These are phyloP conservation scores for Zalophus californianus DNA, from an alignment of 2,797 vertebrate genomes.

Conservation along the genomic window DNA sequence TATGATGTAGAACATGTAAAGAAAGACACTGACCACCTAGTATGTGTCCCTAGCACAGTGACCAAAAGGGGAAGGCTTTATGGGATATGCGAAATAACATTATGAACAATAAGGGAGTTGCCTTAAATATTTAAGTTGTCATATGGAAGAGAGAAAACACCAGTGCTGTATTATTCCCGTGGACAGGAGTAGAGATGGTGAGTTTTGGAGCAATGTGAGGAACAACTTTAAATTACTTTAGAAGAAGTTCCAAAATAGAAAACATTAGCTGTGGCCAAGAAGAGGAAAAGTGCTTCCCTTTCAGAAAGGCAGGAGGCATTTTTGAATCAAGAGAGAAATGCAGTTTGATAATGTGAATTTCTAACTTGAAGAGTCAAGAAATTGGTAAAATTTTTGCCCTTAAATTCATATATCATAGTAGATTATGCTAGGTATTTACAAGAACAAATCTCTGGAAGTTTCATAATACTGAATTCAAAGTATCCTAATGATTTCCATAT, in stretches of 20 bases:
- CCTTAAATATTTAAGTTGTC: neutral
- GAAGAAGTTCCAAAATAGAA: neutral
- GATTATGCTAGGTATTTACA: neutral
- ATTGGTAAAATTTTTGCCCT: constrained; percentile 37
- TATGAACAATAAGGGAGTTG: neutral
- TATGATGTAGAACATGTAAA: neutral
- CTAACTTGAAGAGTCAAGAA: neutral
- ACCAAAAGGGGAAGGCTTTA: neutral
- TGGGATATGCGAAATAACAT: neutral
- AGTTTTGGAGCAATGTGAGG: neutral
- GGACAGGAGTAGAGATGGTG: neutral
- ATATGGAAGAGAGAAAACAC: neutral
- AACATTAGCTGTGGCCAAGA: neutral
- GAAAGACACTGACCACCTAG: neutral
- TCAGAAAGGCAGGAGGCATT: neutral
- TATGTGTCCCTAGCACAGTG: neutral
- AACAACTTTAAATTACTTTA: neutral
- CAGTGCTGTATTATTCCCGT: neutral
- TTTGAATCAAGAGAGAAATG: constrained; percentile 47
- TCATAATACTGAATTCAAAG: neutral
- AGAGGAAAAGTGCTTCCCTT: neutral
- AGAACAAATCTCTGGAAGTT: constrained; percentile 32
- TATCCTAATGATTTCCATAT: constrained; percentile 11
- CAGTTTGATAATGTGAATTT: constrained; percentile 17
- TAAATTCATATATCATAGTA: constrained; percentile 46